Evolutionary conservation across 2,888 invertebrate genomes (phyloP).

Genomic region (Amaurobius ferox): DNA sequence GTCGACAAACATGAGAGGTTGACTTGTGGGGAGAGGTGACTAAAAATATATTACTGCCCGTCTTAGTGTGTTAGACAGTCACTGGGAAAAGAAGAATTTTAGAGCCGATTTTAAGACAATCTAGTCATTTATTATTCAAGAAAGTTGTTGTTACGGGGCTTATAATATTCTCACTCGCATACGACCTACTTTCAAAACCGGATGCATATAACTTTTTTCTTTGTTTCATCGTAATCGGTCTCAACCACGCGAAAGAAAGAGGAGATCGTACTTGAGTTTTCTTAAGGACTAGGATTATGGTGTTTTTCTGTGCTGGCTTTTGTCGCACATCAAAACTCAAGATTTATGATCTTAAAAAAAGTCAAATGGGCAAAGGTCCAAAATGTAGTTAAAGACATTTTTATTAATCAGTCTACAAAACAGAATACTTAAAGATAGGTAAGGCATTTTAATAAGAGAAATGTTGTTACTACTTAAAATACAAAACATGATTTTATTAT

Average conservation of each 20-base stretch:
- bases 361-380: background rate
- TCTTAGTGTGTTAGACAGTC: background rate
- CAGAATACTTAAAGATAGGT: too few species aligned
- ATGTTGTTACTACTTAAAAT: too few species aligned
- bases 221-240: slow-evolving; percentile 1
- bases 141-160: background rate
- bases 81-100: background rate
- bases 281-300: background rate
- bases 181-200: slow-evolving; percentile 8
- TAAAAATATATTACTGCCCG: background rate
- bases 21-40: background rate
- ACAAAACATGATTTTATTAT: too few species aligned
- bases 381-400: background rate
- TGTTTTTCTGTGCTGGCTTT: background rate
- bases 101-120: slow-evolving; percentile 4
- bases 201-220: background rate
- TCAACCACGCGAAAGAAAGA: background rate
- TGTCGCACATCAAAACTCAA: background rate
- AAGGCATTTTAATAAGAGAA: too few species aligned
- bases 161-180: background rate
- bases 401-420: background rate
- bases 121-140: slow-evolving; percentile 5
- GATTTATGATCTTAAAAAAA: background rate
- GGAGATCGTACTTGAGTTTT: background rate
- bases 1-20: background rate